Evolutionary conservation across 2,888 invertebrate genomes (phyloP).

Genomic region (Nomada fabriciana): DNA sequence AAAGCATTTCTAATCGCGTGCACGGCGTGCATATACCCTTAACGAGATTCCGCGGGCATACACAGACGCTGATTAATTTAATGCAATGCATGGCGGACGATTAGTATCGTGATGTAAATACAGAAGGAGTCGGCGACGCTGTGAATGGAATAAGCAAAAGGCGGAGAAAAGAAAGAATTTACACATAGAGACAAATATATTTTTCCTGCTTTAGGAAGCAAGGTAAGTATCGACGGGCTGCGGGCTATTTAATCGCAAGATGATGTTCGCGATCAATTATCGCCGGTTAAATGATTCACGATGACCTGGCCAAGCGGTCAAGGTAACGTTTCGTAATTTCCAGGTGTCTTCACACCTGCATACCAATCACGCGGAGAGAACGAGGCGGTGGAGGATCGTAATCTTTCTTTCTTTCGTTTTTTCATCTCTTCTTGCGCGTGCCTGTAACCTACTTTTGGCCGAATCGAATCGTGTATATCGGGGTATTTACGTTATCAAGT

Average conservation of each 20-base stretch:
- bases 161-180: background rate
- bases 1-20: background rate
- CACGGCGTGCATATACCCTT: background rate
- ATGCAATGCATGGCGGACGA: too few relatives aligned
- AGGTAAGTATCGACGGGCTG: background rate
- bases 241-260: background rate
- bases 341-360: constrained; percentile 75
- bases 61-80: too few relatives aligned
- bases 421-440: constrained; percentile 44
- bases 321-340: constrained; percentile 81
- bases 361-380: constrained; percentile 68
- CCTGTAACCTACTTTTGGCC: constrained; percentile 66
- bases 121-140: too few relatives aligned
- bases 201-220: background rate
- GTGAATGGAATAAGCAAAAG: too few relatives aligned
- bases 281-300: constrained; percentile 61
- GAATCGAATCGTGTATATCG: background rate
- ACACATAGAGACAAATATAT: background rate
- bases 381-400: constrained; percentile 21
- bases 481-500: constrained; percentile 27
- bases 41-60: background rate
- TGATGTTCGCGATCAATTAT: constrained; percentile 12
- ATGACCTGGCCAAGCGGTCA: constrained; percentile 81
- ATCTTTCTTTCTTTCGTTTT: constrained; percentile 33
- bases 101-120: too few relatives aligned